Evolutionary conservation across 2,797 vertebrate genomes (phyloP).

Genomic region (Anguilla pacifica): DNA sequence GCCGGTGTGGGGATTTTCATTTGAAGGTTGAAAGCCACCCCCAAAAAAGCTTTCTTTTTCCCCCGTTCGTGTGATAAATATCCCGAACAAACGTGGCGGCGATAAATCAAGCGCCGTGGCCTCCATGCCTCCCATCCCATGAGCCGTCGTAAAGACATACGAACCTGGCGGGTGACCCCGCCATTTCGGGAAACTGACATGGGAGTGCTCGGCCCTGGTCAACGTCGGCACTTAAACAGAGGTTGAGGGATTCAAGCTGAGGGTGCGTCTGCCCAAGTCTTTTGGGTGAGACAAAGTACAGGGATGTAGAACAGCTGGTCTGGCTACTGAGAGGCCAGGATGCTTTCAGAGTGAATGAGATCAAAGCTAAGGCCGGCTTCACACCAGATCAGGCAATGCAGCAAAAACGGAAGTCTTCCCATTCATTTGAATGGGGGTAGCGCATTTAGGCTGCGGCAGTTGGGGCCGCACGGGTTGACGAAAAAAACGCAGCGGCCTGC

Average conservation of each 20-base stretch:
- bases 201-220: neutral
- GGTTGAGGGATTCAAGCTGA: neutral
- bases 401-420: too few relatives aligned
- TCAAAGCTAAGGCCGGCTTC: neutral
- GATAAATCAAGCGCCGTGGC: neutral
- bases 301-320: neutral
- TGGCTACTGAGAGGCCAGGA: neutral
- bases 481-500: too few relatives aligned
- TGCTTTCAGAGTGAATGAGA: neutral
- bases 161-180: neutral
- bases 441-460: too few relatives aligned
- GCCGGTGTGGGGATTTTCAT: conserved; percentile 4
- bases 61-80: neutral
- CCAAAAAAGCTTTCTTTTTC: conserved; percentile 9
- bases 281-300: neutral
- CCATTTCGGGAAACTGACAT: neutral
- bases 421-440: too few relatives aligned
- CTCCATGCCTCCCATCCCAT: neutral
- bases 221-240: neutral
- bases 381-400: too few relatives aligned
- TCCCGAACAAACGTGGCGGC: neutral
- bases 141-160: neutral
- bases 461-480: too few relatives aligned
- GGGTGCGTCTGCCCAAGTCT: too few relatives aligned
- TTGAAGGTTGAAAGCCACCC: neutral